Evolutionary conservation across 2,797 vertebrate species (phyloP).

Genomic region (Gymnocypris eckloni): DNA sequence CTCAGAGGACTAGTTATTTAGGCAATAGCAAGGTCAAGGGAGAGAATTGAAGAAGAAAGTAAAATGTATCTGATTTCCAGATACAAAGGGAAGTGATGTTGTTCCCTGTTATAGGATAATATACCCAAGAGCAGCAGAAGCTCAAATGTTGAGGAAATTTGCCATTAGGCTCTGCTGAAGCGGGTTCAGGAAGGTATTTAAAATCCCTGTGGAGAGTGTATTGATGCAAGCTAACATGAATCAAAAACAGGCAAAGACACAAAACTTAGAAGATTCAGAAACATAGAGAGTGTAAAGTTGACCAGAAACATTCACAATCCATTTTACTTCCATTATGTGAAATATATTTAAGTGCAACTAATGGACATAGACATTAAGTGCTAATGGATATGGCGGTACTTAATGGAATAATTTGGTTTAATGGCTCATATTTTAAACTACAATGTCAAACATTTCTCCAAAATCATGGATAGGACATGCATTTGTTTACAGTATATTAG

Average conservation of each 20-base stretch:
- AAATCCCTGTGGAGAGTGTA: constrained; percentile 7
- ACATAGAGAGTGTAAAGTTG: neutral
- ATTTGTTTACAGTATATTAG: neutral
- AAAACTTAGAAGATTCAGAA: neutral
- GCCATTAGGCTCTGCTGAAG: constrained; percentile 1
- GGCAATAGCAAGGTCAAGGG: constrained; percentile 23
- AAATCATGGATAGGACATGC: neutral
- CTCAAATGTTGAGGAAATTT: constrained; percentile 16
- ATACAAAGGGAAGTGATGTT: constrained; percentile 16
- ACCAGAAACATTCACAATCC: neutral
- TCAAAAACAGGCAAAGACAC: neutral
- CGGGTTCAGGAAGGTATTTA: neutral
- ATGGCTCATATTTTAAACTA: neutral
- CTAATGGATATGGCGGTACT: neutral
- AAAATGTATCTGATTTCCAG: constrained; percentile 23
- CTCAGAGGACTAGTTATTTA: constrained; percentile 24
- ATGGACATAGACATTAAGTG: neutral
- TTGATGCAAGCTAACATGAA: constrained; percentile 3
- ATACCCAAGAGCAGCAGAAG: constrained; percentile 9
- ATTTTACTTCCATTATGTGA: constrained; percentile 1
- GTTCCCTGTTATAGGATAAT: neutral
- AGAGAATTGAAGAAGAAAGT: constrained; percentile 9
- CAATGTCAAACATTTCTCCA: neutral
- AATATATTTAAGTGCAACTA: neutral
- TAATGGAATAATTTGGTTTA: constrained; percentile 1